These are phyloP conservation scores for Hermetia illucens DNA, from an alignment of 1,140 invertebrate species.

Conservation along the genomic window DNA sequence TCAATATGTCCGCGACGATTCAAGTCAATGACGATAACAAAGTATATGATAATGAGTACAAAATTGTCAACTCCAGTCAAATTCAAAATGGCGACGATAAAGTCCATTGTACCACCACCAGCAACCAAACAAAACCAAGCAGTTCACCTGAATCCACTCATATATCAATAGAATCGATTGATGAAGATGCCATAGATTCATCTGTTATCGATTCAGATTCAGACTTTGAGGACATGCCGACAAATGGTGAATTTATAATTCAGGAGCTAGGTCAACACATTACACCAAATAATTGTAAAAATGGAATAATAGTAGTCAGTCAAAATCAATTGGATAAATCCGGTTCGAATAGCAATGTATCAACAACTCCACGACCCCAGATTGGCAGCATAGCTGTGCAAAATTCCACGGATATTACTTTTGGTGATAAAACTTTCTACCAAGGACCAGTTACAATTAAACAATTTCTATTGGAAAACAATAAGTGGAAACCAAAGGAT, in stretches of 20 bases:
- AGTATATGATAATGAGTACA: too few relatives aligned
- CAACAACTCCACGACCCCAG: constrained; percentile 11
- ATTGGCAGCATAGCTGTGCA: constrained; percentile 39
- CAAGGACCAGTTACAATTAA: constrained; percentile 51
- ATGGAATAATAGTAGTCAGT: neutral
- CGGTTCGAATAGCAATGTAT: constrained; percentile 9
- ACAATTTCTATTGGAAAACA: constrained; percentile 36
- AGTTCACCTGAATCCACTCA: constrained; percentile 19
- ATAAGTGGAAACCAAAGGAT: constrained; percentile 22
- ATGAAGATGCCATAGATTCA: constrained; percentile 20
- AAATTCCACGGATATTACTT: constrained; percentile 45
- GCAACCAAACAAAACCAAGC: too few relatives aligned
- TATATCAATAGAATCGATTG: constrained; percentile 25
- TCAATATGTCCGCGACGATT: too few relatives aligned
- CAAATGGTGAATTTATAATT: constrained; percentile 17
- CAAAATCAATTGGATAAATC: constrained; percentile 1
- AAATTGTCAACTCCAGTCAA: too few relatives aligned
- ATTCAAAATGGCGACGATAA: too few relatives aligned
- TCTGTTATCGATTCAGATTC: constrained; percentile 27
- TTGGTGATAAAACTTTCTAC: constrained; percentile 48
- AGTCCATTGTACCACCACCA: too few relatives aligned
- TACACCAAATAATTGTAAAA: constrained; percentile 13
- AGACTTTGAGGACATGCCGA: constrained; percentile 12
- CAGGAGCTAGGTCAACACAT: constrained; percentile 25
- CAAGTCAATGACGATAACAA: too few relatives aligned